Evolutionary conservation across 2,888 invertebrate genomes (phyloP), one percentile per base, ranked within the genome.

Genomic region (Kuschelorhynchus macadamiae): DNA sequence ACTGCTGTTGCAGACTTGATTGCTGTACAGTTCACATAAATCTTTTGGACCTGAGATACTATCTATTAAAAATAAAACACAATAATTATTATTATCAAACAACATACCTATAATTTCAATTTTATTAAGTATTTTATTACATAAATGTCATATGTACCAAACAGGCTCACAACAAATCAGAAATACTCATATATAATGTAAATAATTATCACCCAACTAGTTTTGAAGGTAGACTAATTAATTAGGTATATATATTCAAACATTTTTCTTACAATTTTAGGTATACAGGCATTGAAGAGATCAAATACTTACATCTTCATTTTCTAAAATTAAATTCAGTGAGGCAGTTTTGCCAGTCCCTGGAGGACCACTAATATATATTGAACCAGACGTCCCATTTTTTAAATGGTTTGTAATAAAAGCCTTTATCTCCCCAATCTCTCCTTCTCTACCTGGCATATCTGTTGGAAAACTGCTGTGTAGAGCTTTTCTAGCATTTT

Each of bases 301-400:
- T n/a, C n/a, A n/a, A n/a, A 11, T 53, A 71, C 73, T 80, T 79
- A 92, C 90, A 83, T 91, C 86, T 11, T 90, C 83, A 46, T 89
- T 85, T 33, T 90, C 85, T 60, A 96, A 83, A 62, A 95, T 88
- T 71, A 92, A 88, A 0, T 90, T 90, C 14, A 98, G 85, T 67
- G 93, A 92, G 0, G 96, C 97, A 0, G 97, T 97, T 85, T 98
- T 98, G 0, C 97, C 98, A 0, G 98, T 98, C 3, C 98, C 99
- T 0, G 98, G 98, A 18, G 96, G 95, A 0, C 98, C 98, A 36
- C 97, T 97, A 41, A 99, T 90, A 81, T 98, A 99, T 57, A 98
- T 80, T 14, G 96, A 94, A 0, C 92, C 93, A 0, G 96, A 92
- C 30, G 86, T 86, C 72, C 88, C 85, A 0, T 86, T 85, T 1